Conservation (phyloP, 2,888 invertebrate genomes). For the Nephrotoma guestfalica region DNA sequence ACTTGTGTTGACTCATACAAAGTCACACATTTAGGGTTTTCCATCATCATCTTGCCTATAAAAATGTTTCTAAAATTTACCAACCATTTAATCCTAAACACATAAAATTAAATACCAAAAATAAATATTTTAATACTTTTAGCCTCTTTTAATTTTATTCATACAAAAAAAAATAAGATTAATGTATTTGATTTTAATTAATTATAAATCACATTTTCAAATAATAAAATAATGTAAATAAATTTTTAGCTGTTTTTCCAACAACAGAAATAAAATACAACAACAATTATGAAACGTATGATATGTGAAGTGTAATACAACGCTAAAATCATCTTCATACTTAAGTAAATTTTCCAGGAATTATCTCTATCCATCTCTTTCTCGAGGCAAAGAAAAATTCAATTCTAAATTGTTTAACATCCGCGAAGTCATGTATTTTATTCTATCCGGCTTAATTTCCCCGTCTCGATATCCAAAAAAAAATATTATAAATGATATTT, state of each 20-base stretch:
- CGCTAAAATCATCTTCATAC: background rate
- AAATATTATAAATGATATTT: background rate
- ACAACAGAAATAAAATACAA: background rate
- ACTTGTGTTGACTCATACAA: background rate
- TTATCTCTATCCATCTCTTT: background rate
- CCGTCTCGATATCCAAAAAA: background rate
- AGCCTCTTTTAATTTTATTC: background rate
- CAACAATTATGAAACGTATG: background rate
- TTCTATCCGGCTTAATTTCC: background rate
- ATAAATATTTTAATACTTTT: background rate
- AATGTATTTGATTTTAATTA: background rate
- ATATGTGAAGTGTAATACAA: background rate
- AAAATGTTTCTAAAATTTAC: background rate
- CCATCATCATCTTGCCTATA: background rate
- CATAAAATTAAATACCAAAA: background rate
- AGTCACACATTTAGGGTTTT: background rate
- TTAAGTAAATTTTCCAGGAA: background rate
- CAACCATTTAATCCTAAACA: background rate
- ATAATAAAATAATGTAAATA: background rate
- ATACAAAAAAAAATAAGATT: background rate
- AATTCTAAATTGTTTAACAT: background rate
- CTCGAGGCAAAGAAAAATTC: background rate
- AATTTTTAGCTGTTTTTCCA: background rate
- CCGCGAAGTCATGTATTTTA: background rate
- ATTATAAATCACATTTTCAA: background rate